These are phyloP conservation scores for Drosophila pandora DNA, from an alignment of 1,140 invertebrate species.

Conservation along the genomic window DNA sequence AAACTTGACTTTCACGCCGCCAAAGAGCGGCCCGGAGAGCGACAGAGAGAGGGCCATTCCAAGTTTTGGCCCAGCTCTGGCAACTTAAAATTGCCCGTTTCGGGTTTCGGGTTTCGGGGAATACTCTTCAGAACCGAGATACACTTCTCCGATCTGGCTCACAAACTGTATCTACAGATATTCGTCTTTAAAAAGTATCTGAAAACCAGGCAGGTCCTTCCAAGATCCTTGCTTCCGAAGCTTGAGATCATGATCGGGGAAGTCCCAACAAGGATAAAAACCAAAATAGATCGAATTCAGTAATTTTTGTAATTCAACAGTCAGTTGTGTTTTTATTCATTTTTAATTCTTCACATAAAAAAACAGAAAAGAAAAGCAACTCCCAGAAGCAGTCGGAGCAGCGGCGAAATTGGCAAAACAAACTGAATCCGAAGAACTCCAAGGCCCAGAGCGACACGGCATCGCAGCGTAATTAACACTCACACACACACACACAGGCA, in stretches of 20 bases:
- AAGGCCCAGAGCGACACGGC: constrained; percentile 33
- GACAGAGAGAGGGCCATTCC: constrained; percentile 8
- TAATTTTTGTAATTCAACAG: neutral
- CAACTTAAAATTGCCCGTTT: constrained; percentile 4
- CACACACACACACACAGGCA: constrained; percentile 2
- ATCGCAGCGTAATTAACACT: constrained; percentile 56
- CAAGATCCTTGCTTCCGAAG: too few species aligned
- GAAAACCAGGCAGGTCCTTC: too few species aligned
- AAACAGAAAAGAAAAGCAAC: constrained; percentile 9
- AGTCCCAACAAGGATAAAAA: neutral
- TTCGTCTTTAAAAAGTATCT: too few species aligned
- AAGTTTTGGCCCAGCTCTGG: neutral
- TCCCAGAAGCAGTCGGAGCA: constrained; percentile 24
- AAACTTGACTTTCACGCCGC: constrained; percentile 12
- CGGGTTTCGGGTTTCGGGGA: neutral
- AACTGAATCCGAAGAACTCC: constrained; percentile 63
- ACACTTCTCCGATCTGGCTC: too few species aligned
- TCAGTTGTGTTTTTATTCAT: neutral
- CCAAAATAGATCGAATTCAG: neutral
- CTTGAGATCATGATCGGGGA: too few species aligned
- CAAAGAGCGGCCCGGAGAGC: neutral
- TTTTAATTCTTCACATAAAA: constrained; percentile 30
- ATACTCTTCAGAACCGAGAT: neutral
- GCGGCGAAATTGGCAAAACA: constrained; percentile 71
- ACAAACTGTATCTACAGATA: too few species aligned